Percentiles rank a stretch among this genome's conserved stretches.
Evolutionary conservation across 2,888 invertebrate species (phyloP).

Genomic region (Coenonympha arcania): DNA sequence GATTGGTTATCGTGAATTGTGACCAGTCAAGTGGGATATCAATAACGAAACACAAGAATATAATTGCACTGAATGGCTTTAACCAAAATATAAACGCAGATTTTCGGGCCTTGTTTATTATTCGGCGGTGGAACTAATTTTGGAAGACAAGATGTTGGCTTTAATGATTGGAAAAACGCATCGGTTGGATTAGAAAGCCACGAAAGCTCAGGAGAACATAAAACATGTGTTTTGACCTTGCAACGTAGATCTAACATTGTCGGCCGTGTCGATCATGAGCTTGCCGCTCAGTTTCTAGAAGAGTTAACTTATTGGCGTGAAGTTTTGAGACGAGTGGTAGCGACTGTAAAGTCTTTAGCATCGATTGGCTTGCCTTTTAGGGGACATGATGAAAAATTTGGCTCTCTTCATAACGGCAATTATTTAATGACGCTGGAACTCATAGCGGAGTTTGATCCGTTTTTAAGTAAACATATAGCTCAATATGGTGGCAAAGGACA

Average conservation of each 20-base stretch:
- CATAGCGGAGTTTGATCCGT: no score
- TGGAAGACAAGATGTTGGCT: conserved; percentile 9
- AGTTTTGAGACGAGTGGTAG: no score
- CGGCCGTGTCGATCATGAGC: conserved; percentile 8
- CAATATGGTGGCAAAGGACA: no score
- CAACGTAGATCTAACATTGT: conserved; percentile 7
- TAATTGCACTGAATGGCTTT: neutral
- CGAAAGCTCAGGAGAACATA: conserved; percentile 9
- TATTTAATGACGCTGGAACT: no score
- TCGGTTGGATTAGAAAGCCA: conserved; percentile 11
- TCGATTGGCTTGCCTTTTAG: no score
- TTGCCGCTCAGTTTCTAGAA: conserved; percentile 7
- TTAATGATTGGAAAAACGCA: conserved; percentile 11
- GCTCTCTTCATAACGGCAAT: no score
- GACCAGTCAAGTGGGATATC: conserved; percentile 10
- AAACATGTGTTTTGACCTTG: conserved; percentile 6
- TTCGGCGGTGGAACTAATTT: conserved; percentile 7
- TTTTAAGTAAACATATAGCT: no score
- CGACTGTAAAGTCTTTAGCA: no score
- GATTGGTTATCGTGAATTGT: conserved; percentile 7
- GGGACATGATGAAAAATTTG: no score
- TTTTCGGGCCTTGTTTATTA: conserved; percentile 8
- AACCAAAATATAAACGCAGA: conserved; percentile 12
- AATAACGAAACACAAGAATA: conserved; percentile 1
- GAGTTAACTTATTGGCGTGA: no score